Evolutionary conservation across 2,113 vertebrate species (phyloP).

Genomic region (Dolichallabes microphthalmus): DNA sequence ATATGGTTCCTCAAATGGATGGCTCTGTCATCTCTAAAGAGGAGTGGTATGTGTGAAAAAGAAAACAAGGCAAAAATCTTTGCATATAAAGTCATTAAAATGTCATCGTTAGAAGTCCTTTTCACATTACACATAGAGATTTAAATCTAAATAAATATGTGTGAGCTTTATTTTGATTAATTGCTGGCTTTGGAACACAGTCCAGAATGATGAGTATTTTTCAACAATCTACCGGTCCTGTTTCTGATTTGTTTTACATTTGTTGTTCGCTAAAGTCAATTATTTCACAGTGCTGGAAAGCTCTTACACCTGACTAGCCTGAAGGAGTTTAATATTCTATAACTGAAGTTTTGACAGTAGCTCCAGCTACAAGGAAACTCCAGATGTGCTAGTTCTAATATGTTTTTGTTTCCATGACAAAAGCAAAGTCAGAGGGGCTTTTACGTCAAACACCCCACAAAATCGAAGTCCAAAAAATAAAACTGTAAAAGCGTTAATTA

Average conservation of each 20-base stretch:
- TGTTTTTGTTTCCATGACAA: neutral
- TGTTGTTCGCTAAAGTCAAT: neutral
- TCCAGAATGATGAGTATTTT: neutral
- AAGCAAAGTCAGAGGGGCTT: neutral
- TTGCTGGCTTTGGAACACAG: neutral
- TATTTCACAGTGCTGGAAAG: neutral
- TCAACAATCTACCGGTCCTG: neutral
- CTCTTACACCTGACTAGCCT: neutral
- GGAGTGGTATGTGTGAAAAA: slow-evolving; percentile 84
- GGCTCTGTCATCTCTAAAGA: slow-evolving; percentile 91
- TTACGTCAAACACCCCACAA: neutral
- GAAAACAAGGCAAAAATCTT: neutral
- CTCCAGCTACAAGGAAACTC: neutral
- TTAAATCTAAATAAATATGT: slow-evolving; percentile 14
- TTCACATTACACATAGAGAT: neutral
- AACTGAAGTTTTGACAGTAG: neutral
- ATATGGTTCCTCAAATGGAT: slow-evolving; percentile 87
- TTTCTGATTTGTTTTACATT: neutral
- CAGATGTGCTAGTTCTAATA: too few species aligned
- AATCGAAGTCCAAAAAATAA: neutral
- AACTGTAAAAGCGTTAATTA: neutral
- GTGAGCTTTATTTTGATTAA: slow-evolving; percentile 10
- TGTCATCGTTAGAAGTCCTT: neutral
- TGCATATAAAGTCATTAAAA: neutral
- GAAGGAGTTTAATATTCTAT: neutral